These are phyloP conservation scores for Vanacampus margaritifer DNA, from an alignment of 2,113 vertebrate species.

Conservation along the genomic window DNA sequence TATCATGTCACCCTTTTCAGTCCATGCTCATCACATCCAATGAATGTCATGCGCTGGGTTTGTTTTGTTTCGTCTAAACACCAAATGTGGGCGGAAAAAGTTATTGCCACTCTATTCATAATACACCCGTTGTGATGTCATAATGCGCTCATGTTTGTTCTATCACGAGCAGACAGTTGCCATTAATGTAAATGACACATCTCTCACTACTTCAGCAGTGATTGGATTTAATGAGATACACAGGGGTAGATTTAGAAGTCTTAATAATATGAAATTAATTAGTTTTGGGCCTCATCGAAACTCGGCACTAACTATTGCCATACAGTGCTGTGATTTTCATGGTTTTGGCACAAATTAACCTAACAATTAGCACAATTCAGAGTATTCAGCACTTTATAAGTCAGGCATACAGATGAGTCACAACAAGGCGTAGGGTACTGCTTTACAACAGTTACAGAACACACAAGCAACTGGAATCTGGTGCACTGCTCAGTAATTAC, in stretches of 20 bases:
- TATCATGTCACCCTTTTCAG: conserved; percentile 20
- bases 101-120: background rate
- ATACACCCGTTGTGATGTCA: background rate
- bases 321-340: background rate
- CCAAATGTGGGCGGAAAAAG: background rate
- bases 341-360: background rate
- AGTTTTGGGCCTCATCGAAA: background rate
- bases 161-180: background rate
- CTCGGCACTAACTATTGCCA: background rate
- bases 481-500: conserved; percentile 38
- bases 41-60: conserved; percentile 5
- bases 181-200: conserved; percentile 4
- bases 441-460: background rate
- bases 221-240: background rate
- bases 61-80: conserved; percentile 1
- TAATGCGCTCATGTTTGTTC: conserved; percentile 2
- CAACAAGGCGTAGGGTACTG: background rate
- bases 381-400: background rate
- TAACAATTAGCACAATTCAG: background rate
- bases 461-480: conserved; percentile 25
- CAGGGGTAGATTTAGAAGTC: background rate
- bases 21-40: conserved; percentile 28
- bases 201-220: background rate
- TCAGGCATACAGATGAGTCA: background rate
- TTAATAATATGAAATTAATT: conserved; percentile 8